Percentiles rank a stretch among this genome's conserved stretches.
Conservation (phyloP, 2,888 invertebrate genomes). For the Limenitis camilla region DNA sequence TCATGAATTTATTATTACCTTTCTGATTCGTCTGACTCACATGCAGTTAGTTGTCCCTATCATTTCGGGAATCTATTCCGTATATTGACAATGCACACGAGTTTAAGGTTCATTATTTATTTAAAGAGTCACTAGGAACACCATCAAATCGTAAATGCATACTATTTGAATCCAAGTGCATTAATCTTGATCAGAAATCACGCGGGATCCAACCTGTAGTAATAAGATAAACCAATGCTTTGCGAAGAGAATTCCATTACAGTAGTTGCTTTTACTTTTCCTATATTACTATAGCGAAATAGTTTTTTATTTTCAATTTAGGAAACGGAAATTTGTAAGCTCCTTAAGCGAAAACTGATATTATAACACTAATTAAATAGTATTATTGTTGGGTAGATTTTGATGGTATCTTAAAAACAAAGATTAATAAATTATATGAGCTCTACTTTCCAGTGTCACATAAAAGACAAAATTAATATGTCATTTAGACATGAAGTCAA, state of each 20-base stretch:
- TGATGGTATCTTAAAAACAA: no score
- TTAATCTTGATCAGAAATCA: constrained; percentile 63
- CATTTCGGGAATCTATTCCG: constrained; percentile 15
- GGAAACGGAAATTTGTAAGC: no score
- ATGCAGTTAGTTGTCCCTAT: constrained; percentile 14
- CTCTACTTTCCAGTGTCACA: no score
- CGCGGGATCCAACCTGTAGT: constrained; percentile 39
- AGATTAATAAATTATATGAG: no score
- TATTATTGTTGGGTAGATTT: no score
- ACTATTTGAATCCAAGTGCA: constrained; percentile 33
- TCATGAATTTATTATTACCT: constrained; percentile 10
- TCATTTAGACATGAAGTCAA: no score
- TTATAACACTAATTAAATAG: no score
- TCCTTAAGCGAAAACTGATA: no score
- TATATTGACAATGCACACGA: not conserved
- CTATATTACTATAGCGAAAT: not conserved
- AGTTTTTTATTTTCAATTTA: not conserved
- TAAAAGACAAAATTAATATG: no score
- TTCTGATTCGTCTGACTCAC: constrained; percentile 13
- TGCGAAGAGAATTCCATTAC: constrained; percentile 43
- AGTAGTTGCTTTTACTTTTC: not conserved
- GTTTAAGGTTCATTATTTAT: no score
- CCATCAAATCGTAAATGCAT: no score
- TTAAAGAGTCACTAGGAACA: no score
- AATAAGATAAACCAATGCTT: constrained; percentile 36